A percentile compares a stretch with the other conserved stretches of the same genome.
phyloP scores from a whole-genome alignment of 2,113 vertebrate genomes.

The Hemichromis elongatus region DNA sequence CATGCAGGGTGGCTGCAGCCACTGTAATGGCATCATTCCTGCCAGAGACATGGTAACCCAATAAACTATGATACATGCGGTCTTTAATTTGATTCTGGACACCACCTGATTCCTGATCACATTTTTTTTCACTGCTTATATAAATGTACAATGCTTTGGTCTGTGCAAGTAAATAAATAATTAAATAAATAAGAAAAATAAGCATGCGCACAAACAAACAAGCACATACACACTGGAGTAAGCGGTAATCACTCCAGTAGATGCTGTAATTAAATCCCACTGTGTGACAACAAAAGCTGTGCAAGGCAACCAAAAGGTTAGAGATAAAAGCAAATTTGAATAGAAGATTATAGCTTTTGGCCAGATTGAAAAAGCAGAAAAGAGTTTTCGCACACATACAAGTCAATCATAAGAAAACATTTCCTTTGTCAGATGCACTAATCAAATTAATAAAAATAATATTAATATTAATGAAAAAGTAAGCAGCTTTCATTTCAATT shows the following conservation, averaged over 20 bases:
- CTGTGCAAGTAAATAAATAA: background rate
- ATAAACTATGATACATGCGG: background rate
- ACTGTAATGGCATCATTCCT: background rate
- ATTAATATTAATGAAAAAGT: background rate
- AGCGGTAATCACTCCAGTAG: background rate
- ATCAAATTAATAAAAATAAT: background rate
- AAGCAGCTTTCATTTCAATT: background rate
- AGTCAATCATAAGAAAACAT: background rate
- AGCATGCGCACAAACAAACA: background rate
- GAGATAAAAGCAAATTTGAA: background rate
- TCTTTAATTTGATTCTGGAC: conserved; percentile 8
- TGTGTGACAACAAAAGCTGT: background rate
- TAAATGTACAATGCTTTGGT: background rate
- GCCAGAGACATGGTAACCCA: background rate
- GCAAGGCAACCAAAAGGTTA: background rate
- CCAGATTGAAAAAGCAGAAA: background rate
- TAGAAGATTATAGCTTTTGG: background rate
- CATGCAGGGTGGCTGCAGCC: background rate
- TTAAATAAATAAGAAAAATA: background rate
- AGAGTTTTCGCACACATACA: background rate
- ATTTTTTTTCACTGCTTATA: background rate
- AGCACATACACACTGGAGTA: background rate
- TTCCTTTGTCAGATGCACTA: background rate
- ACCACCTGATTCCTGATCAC: conserved; percentile 3
- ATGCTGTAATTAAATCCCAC: background rate